Percentiles rank a stretch among this genome's conserved stretches.
phyloP scores from a whole-genome alignment of 1,140 invertebrate genomes.

The Zaprionus taronus region DNA sequence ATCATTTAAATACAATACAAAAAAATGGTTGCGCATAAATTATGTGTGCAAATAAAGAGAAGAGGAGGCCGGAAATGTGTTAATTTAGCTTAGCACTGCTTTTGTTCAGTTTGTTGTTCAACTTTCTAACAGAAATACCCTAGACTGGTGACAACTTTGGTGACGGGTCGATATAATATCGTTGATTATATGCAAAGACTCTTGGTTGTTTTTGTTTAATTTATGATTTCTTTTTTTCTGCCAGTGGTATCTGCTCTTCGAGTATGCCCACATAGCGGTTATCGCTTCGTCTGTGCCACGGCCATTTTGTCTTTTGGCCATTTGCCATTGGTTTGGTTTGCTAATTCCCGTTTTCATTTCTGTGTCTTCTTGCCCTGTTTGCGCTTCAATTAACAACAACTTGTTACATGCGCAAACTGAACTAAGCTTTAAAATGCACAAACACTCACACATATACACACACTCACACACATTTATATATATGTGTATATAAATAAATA shows the following conservation, averaged over 20 bases:
- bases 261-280: background rate
- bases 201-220: background rate
- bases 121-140: slow-evolving; percentile 62
- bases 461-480: background rate
- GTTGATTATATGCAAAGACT: background rate
- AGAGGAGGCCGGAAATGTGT: slow-evolving; percentile 59
- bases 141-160: background rate
- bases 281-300: slow-evolving; percentile 21
- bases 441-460: background rate
- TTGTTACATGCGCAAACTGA: slow-evolving; percentile 79
- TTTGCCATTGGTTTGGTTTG: slow-evolving; percentile 53
- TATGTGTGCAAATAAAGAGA: slow-evolving; percentile 61
- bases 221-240: background rate
- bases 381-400: slow-evolving; percentile 79
- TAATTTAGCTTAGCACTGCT: slow-evolving; percentile 58
- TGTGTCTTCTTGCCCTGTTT: slow-evolving; percentile 59
- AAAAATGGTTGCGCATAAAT: slow-evolving; percentile 50
- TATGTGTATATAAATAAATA: slow-evolving; percentile 64
- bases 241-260: slow-evolving; percentile 7
- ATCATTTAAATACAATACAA: slow-evolving; percentile 49
- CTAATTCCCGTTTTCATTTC: slow-evolving; percentile 56
- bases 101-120: slow-evolving; percentile 43
- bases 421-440: slow-evolving; percentile 64
- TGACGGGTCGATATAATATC: background rate
- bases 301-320: slow-evolving; percentile 71